Evolutionary conservation across 37 sponge, comb jelly and placozoan genomes (phyloP), one percentile per base, ranked within the genome.

Genomic region (Axinella damicornis): DNA sequence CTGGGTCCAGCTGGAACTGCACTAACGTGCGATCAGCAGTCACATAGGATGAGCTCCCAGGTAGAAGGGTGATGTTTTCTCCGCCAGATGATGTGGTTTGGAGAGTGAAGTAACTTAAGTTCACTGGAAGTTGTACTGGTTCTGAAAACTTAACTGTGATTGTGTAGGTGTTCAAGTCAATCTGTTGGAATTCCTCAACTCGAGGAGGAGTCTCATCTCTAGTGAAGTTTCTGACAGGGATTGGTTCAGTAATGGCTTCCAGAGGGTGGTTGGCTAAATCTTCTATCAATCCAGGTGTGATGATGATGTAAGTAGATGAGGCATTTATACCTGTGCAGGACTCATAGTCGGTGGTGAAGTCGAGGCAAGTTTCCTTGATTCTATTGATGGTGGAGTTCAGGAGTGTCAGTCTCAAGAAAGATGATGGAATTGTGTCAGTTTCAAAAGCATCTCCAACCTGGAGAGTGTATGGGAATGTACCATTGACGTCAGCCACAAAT

Each of bases 391-490:
- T 71, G 32, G 84, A 70, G n/a, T 73, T 67, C 20, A 82, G 68
- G 13, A 87, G 81, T 46, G 46, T 83, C 22, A 89, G 61, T 69
- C 70, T 57, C 2, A 75, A 64, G 41, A 54, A 82, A 0, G 74
- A 57, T 2, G 88, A 83, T n/a, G 36, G 22, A 16, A 20, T 75
- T 54, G 68, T 82, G 18, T 37, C 67, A 21, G 63, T 39, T 40
- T 36, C 15, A 54, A 70, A 30, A 11, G 73, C 88, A 74, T 90
- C 88, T 20, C 61, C 78, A 54, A 46, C 61, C 15, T 11, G 77
- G 15, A 95, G 80, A 20, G 89, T 80, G 90, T 92, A 95, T 0
- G 85, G 69, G 34, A 77, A 72, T 6, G 86, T 83, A 41, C 81
- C 57, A 74, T 95, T 91, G 65, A 76, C 41, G 28, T 85, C 89